Evolutionary conservation across 2,113 vertebrate species (phyloP), one percentile per base, ranked within the genome.

Genomic region (Chauna torquata): DNA sequence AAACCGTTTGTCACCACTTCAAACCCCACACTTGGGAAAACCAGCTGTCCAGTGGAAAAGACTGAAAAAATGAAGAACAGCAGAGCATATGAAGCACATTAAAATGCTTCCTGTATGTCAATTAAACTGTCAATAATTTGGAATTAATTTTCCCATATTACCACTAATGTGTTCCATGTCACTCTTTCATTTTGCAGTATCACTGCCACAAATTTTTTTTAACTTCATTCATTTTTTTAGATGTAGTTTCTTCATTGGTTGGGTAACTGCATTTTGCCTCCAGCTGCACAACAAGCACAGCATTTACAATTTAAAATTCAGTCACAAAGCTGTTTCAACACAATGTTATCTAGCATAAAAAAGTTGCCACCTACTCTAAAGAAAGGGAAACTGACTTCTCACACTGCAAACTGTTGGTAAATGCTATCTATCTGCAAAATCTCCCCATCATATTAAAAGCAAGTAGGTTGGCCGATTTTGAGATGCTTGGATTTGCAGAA

Each of bases 81-180:
- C 36, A 34, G 52, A 79, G 77, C 38, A 81, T 58, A 81, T 19
- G 71, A 92, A 96, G n/a, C 20, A 89, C n/a, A 76, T 61, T 80
- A 91, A 94, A 87, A 71, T 77, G 85, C 18, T 79, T 92, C 80
- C 88, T 7, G 4, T 42, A 50, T 55, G 54, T 76, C 78, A 93
- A 82, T 81, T 86, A 94, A 97, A 86, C 25, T 40, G 77, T 61
- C 62, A 69, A 65, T 91, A 96, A 92, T 55, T 81, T 55, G 36
- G 42, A 86, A 97, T 86, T 93, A 65, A 95, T 91, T 93, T 86
- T 86, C 62, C 66, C 57, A 78, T 12, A 28, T 85, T 90, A 57
- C n/a, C 38, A 64, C 68, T 86, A 91, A 94, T 64, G 71, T 4
- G 0, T 79, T 92, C 85, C 58, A 74, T 32, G 34, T 59, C 83